phyloP scores from a whole-genome alignment of 2,797 vertebrate genomes.

The Momotus momota region DNA sequence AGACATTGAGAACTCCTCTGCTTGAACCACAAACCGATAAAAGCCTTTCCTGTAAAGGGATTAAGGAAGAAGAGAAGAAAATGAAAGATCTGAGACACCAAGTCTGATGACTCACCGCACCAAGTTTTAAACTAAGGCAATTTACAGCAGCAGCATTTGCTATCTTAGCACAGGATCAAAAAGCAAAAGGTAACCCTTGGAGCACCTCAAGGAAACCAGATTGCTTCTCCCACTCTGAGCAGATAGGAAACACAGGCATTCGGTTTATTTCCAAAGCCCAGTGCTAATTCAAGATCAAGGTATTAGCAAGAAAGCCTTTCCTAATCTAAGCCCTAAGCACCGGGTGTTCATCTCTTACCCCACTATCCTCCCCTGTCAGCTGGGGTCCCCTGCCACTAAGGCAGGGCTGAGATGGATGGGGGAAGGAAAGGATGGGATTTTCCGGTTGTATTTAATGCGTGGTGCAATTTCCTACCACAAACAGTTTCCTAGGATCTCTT shows the following conservation, averaged over 20 bases:
- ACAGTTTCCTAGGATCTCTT: background rate
- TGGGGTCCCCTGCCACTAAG: background rate
- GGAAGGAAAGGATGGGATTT: background rate
- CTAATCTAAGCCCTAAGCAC: background rate
- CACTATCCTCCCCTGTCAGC: background rate
- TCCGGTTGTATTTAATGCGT: background rate
- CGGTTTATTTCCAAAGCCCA: background rate
- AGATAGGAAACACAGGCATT: background rate
- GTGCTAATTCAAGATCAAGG: slow-evolving; percentile 24
- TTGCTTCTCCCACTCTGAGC: background rate
- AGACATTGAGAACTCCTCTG: background rate
- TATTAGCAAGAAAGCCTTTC: slow-evolving; percentile 44
- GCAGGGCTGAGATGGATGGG: background rate
- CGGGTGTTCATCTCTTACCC: background rate
- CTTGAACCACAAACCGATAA: background rate
- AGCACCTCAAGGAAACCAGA: background rate
- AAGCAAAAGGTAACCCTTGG: background rate
- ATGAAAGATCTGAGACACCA: background rate
- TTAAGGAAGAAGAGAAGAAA: background rate
- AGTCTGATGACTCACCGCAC: background rate
- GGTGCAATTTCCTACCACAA: background rate
- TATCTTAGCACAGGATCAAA: background rate
- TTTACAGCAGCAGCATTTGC: background rate
- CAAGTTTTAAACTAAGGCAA: background rate
- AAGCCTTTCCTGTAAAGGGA: background rate